Conservation (phyloP, 92 coral and sea anemone genomes). For the Actinernus sp. region DNA sequence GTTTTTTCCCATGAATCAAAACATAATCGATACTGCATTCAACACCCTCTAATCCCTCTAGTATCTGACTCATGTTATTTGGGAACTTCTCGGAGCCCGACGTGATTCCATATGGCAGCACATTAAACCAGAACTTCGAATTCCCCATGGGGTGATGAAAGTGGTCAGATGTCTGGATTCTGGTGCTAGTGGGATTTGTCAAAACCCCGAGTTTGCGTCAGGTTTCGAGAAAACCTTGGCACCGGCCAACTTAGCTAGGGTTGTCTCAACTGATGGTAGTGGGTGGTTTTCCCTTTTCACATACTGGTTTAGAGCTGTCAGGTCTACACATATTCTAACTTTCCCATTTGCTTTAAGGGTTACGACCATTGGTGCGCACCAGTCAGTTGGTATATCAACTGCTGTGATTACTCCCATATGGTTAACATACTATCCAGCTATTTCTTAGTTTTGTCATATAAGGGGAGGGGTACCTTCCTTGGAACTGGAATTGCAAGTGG, state of each 20-base stretch:
- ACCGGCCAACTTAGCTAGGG: no score
- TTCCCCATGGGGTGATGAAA: slow-evolving; percentile 67
- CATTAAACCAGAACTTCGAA: no score
- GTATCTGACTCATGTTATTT: slow-evolving; percentile 51
- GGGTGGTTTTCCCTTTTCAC: no score
- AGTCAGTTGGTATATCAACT: no score
- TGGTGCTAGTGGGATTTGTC: slow-evolving; percentile 40
- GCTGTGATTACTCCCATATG: no score
- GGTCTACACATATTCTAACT: no score
- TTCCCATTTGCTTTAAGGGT: no score
- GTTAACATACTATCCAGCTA: slow-evolving; percentile 44
- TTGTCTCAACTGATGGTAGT: no score
- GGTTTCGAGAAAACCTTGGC: slow-evolving; percentile 51
- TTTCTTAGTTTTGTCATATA: slow-evolving; percentile 1
- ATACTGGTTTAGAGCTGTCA: no score
- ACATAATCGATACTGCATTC: slow-evolving; percentile 61
- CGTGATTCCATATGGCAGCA: no score
- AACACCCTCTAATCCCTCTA: slow-evolving; percentile 49
- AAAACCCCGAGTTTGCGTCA: slow-evolving; percentile 62
- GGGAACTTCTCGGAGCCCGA: slow-evolving; percentile 56
- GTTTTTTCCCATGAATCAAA: slow-evolving; percentile 42
- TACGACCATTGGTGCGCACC: no score
- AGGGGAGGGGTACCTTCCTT: background rate
- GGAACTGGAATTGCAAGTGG: background rate
- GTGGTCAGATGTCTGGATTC: slow-evolving; percentile 39